A percentile compares a stretch with the other conserved stretches of the same genome.
These are phyloP conservation scores for Pterocles gutturalis DNA, from an alignment of 2,113 vertebrate genomes.

Conservation along the genomic window DNA sequence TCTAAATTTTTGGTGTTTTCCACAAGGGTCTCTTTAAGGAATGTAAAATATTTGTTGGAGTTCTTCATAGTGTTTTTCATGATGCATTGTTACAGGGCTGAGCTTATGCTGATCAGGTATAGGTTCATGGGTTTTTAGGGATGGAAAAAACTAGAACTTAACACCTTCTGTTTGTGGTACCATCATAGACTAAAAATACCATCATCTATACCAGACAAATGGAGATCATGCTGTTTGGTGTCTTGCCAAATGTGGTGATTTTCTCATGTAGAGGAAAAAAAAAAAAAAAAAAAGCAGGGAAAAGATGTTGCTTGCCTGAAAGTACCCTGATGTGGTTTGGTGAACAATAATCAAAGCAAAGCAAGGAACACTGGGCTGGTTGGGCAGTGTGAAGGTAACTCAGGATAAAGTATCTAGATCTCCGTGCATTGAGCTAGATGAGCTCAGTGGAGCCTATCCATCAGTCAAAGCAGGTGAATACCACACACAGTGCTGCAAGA, in stretches of 20 bases:
- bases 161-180: neutral
- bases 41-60: neutral
- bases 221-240: neutral
- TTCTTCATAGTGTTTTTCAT: neutral
- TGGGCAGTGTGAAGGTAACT: neutral
- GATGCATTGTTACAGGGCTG: neutral
- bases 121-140: neutral
- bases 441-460: neutral
- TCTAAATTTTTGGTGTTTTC: neutral
- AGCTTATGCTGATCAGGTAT: neutral
- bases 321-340: neutral
- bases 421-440: neutral
- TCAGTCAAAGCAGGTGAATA: neutral
- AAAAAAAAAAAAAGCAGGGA: neutral
- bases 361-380: neutral
- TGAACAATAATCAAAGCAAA: neutral
- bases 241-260: neutral
- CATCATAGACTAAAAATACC: neutral
- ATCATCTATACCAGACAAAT: accelerated
- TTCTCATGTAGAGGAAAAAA: neutral
- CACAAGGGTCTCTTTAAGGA: neutral
- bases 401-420: neutral
- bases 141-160: neutral
- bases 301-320: neutral
- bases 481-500: neutral